A percentile compares a stretch with the other conserved stretches of the same genome.
phyloP scores from a whole-genome alignment of 2,113 vertebrate species.

The Saccopteryx bilineata region DNA sequence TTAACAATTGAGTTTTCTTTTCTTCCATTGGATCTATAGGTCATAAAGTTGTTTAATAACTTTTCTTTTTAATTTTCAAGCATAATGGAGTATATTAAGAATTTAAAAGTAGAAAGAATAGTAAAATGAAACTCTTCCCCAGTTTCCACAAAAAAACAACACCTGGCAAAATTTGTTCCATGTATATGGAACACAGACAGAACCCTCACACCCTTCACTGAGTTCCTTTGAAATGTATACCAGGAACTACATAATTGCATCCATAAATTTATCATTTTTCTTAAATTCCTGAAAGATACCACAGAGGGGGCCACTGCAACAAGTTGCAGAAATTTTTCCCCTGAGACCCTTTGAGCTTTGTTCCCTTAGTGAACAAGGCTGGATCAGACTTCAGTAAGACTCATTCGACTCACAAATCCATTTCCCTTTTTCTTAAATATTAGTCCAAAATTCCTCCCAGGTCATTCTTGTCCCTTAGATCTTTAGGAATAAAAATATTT shows the following conservation, averaged over 20 bases:
- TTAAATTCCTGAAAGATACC: background rate
- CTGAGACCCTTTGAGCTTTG: background rate
- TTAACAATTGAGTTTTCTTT: background rate
- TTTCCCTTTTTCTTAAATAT: background rate
- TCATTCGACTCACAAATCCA: background rate
- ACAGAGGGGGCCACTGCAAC: background rate
- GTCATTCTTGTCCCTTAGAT: background rate
- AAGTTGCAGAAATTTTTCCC: background rate
- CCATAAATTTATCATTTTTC: background rate
- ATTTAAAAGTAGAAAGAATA: constrained; percentile 4
- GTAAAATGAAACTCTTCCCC: background rate
- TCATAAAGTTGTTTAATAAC: background rate
- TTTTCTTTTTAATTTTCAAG: constrained; percentile 19
- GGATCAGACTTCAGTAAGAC: background rate
- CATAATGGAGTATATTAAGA: background rate
- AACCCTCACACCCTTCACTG: background rate
- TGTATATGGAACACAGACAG: background rate
- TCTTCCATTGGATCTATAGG: background rate
- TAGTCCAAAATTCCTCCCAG: background rate
- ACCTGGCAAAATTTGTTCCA: background rate
- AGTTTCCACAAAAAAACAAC: background rate
- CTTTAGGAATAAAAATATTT: background rate
- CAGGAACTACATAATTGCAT: background rate
- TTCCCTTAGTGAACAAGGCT: background rate
- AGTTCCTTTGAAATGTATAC: background rate